Evolutionary conservation across 2,888 invertebrate genomes (phyloP), one percentile per base, ranked within the genome.

Genomic region (Acleris sparsana): DNA sequence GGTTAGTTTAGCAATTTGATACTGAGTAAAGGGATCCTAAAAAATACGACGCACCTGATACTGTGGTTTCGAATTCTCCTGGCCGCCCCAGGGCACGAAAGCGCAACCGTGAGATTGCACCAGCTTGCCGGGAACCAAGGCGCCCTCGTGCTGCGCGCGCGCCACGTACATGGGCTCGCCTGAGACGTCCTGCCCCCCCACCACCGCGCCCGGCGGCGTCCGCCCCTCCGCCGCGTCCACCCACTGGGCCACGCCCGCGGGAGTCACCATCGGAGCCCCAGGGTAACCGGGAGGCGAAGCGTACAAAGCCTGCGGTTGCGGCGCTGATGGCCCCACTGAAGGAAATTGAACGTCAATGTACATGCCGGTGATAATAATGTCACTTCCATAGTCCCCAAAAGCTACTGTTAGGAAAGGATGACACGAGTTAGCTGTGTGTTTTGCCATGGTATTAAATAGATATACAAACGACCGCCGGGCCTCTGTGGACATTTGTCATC

Each of bases 31-130:
- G 7, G 2, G 7, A 9, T 29, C 2, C 1, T 29, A 9, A 29
- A 29, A 9, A 29, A 29, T 29, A 9, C 9, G 7, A 9, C 2
- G 7, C 1, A 95, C 96, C 93, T 97, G 96, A 79, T 97, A 97
- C 69, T 96, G 93, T 17, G 90, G 83, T 80, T 96, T 96, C 65
- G 95, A 94, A 73, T 97, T 96, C 80, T 97, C 97, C 46, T 87
- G 91, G 18, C 97, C 97, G 4, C 97, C 97, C 96, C 96, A 97
- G 20, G 97, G 93, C 3, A 97, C 87, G 80, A 96, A 97, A 17
- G 95, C 95, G 51, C 95, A 95, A 29, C 96, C 95, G 79, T 97
- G 97, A 16, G 96, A 95, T 6, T 95, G 93, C 62, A 95, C 94
- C 51, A 97, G 85, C 86, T 97, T 97, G 62, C 97, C 97, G 56